Evolutionary conservation across 2,888 invertebrate species (phyloP).

Genomic region (Temnothorax ravouxi): DNA sequence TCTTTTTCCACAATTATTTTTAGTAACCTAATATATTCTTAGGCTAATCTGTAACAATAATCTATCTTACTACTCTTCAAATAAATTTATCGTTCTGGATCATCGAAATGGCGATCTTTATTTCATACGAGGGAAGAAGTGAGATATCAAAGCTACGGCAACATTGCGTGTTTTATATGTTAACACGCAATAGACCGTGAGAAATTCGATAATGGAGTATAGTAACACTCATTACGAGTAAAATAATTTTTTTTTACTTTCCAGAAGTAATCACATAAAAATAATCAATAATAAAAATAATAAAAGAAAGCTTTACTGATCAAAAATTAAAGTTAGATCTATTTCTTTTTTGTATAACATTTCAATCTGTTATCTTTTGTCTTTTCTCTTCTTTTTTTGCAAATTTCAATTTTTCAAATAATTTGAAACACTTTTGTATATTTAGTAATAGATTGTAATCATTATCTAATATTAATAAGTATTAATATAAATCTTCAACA

Average conservation of each 20-base stretch:
- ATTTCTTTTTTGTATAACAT: no score
- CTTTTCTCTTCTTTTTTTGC: neutral
- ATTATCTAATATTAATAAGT: neutral
- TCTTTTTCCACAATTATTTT: no score
- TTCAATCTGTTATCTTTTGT: neutral
- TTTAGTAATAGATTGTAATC: neutral
- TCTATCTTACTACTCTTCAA: neutral
- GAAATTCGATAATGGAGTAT: neutral
- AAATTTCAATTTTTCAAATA: neutral
- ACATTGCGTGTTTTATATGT: constrained; percentile 8
- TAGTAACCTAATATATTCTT: neutral
- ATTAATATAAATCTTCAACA: neutral
- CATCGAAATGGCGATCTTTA: neutral
- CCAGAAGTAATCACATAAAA: neutral
- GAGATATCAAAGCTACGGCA: neutral
- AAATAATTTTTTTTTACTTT: constrained; percentile 7
- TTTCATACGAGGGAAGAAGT: neutral
- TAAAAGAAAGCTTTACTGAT: no score
- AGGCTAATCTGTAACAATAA: neutral
- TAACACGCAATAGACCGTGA: neutral
- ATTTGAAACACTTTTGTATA: neutral
- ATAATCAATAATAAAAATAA: neutral
- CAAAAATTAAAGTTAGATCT: no score
- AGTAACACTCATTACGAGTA: neutral
- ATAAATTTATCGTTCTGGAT: neutral